These are phyloP conservation scores for Lasioglossum albipes DNA, from an alignment of 1,140 invertebrate genomes.

Conservation along the genomic window DNA sequence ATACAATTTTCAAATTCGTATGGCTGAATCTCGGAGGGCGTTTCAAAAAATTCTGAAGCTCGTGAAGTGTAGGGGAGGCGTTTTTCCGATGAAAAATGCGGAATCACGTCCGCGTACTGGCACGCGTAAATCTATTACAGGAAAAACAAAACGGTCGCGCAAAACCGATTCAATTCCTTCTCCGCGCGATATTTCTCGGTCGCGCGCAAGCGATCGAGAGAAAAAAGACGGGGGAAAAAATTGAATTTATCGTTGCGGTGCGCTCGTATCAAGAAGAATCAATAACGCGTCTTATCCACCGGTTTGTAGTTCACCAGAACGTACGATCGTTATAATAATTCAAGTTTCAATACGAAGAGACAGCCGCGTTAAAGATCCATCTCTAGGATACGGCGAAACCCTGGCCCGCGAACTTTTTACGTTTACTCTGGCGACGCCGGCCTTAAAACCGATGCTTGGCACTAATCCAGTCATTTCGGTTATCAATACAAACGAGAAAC, in stretches of 20 bases:
- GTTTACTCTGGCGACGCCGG: background rate
- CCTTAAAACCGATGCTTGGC: slow-evolving; percentile 48
- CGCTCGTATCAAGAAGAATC: background rate
- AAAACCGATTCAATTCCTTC: background rate
- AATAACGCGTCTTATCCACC: slow-evolving; percentile 8
- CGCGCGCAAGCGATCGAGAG: no score
- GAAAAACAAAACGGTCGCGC: background rate
- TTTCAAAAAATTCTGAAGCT: no score
- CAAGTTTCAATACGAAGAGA: background rate
- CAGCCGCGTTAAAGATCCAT: background rate
- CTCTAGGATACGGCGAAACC: background rate
- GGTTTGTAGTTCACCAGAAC: background rate
- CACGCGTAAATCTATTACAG: background rate
- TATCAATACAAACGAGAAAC: slow-evolving; percentile 43
- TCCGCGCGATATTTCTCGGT: background rate
- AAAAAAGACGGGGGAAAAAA: background rate
- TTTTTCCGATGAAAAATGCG: background rate
- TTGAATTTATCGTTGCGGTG: background rate
- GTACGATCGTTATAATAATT: slow-evolving; percentile 17
- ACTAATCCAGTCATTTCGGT: slow-evolving; percentile 36
- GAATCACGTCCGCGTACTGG: background rate
- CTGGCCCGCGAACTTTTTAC: slow-evolving; percentile 24
- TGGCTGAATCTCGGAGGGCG: no score
- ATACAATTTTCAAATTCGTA: no score
- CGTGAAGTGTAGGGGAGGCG: no score